Base-by-base conservation (phyloP, 2,113 vertebrate genomes). In the Saccopteryx leptura region DNA sequence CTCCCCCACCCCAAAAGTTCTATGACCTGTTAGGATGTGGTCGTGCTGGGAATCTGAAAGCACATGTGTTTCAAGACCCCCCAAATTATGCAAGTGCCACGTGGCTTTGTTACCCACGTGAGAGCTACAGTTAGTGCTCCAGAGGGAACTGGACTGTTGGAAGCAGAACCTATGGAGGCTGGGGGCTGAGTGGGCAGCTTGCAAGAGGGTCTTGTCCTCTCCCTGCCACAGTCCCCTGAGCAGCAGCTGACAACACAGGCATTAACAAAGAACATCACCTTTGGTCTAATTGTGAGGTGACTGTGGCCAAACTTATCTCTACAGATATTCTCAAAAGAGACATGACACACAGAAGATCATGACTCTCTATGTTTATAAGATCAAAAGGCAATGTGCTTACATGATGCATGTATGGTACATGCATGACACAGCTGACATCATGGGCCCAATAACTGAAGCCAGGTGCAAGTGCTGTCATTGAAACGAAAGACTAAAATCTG, bases 221-320 rank as follows among this genome's bases (percentile, higher is more conserved):
- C 24, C 3, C 1, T 48, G 26, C 39, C 68, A 15, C 8, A 46
- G 46, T 63, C 19, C 0, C 0, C 65, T 5, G 17, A 78, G 17
- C 63, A 79, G 17, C 11, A 3, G 14, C 18, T n/a, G 39, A 21
- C 54, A 63, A 10, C 58, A 33, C 10, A 31, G 33, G 19, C 4
- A 7, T 68, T 10, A 21, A 46, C 18, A 54, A 31, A 79, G 31
- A 26, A 24, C 33, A 7, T 24, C 9, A 23, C 52, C 11, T 4
- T 3, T 46, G 48, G 28, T 18, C 18, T 24, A 14, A 9, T 4
- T 1, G 4, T 58, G 61, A 68, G 68, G 28, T 8, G 52, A 58
- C 61, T 68, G 18, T 52, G n/a, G 61, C 39, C 8, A 2, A 71
- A 26, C 14, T 8, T 61, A 5, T 46, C 58, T 75, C 52, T 68